phyloP scores from a whole-genome alignment of 2,888 invertebrate species.

The Noctua janthe region DNA sequence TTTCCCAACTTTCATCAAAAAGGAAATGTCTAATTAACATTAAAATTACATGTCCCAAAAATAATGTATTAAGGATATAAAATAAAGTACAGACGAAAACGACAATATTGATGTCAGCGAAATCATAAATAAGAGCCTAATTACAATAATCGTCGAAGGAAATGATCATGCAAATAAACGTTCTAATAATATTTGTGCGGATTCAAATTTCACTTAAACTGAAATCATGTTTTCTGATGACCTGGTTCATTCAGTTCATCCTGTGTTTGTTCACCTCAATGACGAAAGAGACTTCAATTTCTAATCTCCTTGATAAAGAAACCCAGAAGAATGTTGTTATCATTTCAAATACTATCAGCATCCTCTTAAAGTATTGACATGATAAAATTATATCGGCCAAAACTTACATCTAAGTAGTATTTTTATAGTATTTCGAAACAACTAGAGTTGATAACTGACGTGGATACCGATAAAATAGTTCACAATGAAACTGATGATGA shows the following conservation, averaged over 20 bases:
- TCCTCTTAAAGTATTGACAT: slow-evolving; percentile 14
- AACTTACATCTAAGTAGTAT: slow-evolving; percentile 13
- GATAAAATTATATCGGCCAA: background rate
- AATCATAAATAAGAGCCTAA: slow-evolving; percentile 7
- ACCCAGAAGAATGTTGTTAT: slow-evolving; percentile 46
- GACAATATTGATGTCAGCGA: background rate
- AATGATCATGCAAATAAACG: slow-evolving; percentile 15
- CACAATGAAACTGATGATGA: background rate
- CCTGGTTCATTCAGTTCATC: slow-evolving; percentile 8
- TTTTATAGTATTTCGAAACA: slow-evolving; percentile 29
- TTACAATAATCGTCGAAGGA: background rate
- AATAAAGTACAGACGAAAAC: background rate
- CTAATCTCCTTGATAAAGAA: slow-evolving; percentile 42
- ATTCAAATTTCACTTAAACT: slow-evolving; percentile 22
- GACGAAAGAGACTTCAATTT: slow-evolving; percentile 22
- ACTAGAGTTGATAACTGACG: background rate
- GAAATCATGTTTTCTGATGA: background rate
- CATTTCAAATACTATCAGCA: slow-evolving; percentile 39
- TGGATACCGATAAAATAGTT: slow-evolving; percentile 1
- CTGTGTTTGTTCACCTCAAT: slow-evolving; percentile 9
- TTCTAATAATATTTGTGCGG: slow-evolving; percentile 31
- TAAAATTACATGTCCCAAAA: background rate
- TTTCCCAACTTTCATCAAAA: background rate
- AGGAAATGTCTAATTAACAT: background rate
- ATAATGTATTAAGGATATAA: background rate